Percentiles rank a stretch among this genome's conserved stretches.
Evolutionary conservation across 2,797 vertebrate genomes (phyloP).

Genomic region (Catharus ustulatus): DNA sequence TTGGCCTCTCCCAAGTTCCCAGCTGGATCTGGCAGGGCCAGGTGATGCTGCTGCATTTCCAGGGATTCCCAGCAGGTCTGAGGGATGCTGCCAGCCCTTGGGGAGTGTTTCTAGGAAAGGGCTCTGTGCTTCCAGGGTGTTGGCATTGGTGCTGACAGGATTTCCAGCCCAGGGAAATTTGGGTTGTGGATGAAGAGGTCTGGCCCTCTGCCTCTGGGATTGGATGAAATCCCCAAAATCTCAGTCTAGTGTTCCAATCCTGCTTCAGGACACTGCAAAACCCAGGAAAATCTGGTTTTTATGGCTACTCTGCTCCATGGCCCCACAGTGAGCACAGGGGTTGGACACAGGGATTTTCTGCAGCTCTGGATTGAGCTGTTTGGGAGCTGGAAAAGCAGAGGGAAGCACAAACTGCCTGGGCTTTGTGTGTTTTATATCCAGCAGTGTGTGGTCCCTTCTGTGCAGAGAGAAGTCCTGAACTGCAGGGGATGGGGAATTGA

Average conservation of each 20-base stretch:
- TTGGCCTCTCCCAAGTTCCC: neutral
- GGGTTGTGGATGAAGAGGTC: neutral
- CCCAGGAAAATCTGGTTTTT: neutral
- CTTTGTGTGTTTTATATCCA: neutral
- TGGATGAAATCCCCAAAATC: neutral
- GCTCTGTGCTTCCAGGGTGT: neutral
- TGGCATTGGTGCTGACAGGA: neutral
- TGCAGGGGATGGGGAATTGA: neutral
- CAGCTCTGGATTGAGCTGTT: neutral
- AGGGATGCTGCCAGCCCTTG: neutral
- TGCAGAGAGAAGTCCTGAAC: neutral
- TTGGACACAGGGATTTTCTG: neutral
- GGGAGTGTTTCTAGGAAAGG: neutral
- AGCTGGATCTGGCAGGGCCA: neutral
- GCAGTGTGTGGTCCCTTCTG: neutral
- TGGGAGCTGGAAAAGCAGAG: neutral
- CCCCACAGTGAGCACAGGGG: neutral
- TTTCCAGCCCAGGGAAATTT: neutral
- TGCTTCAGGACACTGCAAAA: neutral
- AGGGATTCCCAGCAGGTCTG: conserved; percentile 9
- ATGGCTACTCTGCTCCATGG: neutral
- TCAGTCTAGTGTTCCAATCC: too few species aligned
- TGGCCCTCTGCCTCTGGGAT: neutral
- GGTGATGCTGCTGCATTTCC: neutral
- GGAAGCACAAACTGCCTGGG: neutral